Conservation (phyloP, 2,797 vertebrate genomes). For the Chromobotia macracanthus region DNA sequence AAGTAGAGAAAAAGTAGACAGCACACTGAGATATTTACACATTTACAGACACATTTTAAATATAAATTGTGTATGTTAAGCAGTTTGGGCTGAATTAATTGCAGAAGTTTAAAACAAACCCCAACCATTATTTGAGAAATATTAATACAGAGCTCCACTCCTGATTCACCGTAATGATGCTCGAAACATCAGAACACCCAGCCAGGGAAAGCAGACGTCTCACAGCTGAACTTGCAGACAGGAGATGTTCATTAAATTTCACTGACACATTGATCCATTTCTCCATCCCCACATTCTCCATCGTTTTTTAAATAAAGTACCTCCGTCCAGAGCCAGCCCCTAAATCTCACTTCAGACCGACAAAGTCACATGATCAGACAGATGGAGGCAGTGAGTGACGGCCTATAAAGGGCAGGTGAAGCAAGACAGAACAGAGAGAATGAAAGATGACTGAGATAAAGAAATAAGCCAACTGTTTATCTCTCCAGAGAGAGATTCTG, state of each 20-base stretch:
- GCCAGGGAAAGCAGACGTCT: not conserved
- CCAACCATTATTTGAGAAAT: not conserved
- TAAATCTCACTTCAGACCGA: not conserved
- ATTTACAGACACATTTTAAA: too few relatives aligned
- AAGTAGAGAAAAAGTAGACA: too few relatives aligned
- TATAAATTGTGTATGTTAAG: not conserved
- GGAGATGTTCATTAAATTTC: constrained; percentile 15
- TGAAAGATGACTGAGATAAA: constrained; percentile 15
- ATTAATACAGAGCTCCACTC: not conserved
- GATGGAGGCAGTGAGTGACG: not conserved
- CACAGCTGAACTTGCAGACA: constrained; percentile 8
- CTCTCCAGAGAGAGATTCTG: not conserved
- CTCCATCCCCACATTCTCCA: constrained; percentile 3
- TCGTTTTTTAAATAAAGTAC: not conserved
- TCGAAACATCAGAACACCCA: constrained; percentile 3
- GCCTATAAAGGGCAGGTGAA: not conserved
- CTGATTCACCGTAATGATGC: not conserved
- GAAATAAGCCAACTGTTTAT: not conserved
- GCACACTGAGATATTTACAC: too few relatives aligned
- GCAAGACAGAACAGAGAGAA: constrained; percentile 8
- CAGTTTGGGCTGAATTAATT: not conserved
- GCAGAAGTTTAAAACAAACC: not conserved
- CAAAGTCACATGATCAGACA: not conserved
- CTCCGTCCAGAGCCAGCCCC: not conserved
- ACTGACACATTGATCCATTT: constrained; percentile 22